These are phyloP conservation scores for Galerucella nymphaeae DNA, from an alignment of 2,888 invertebrate species.

Conservation along the genomic window DNA sequence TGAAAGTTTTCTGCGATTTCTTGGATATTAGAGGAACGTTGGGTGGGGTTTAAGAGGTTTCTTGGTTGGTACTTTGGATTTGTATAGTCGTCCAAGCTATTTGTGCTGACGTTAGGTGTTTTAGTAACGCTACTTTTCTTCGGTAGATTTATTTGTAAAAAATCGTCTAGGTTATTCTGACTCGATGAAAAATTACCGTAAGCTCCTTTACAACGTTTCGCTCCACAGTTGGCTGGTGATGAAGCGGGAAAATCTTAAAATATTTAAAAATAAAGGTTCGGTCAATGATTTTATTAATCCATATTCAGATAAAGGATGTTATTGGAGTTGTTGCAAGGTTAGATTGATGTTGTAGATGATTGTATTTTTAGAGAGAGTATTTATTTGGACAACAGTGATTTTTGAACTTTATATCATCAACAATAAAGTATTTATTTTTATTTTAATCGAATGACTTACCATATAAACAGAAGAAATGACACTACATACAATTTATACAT, in stretches of 20 bases:
- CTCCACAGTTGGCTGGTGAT: not conserved
- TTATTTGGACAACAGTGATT: too few relatives aligned
- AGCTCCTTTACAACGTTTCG: constrained; percentile 2
- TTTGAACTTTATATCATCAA: not conserved
- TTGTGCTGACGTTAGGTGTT: not conserved
- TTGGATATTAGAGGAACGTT: not conserved
- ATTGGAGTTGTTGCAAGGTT: too few relatives aligned
- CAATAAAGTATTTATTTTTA: not conserved
- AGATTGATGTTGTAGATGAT: too few relatives aligned
- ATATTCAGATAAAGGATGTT: too few relatives aligned
- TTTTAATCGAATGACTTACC: too few relatives aligned
- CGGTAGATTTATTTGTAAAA: not conserved
- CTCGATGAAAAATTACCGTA: constrained; percentile 13
- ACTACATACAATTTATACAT: too few relatives aligned
- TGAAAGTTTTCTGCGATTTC: not conserved
- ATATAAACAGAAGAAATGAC: too few relatives aligned
- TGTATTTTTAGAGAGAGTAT: too few relatives aligned
- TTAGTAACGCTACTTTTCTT: not conserved
- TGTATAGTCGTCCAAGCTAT: constrained; percentile 4
- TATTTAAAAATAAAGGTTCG: not conserved
- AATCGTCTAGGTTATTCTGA: constrained; percentile 9
- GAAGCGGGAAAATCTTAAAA: not conserved
- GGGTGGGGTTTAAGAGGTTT: not conserved
- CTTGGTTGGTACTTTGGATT: not conserved
- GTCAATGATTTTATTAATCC: too few relatives aligned